Percentiles rank a stretch among this genome's conserved stretches.
These are phyloP conservation scores for Erebia palarica DNA, from an alignment of 2,888 invertebrate species.

Conservation along the genomic window DNA sequence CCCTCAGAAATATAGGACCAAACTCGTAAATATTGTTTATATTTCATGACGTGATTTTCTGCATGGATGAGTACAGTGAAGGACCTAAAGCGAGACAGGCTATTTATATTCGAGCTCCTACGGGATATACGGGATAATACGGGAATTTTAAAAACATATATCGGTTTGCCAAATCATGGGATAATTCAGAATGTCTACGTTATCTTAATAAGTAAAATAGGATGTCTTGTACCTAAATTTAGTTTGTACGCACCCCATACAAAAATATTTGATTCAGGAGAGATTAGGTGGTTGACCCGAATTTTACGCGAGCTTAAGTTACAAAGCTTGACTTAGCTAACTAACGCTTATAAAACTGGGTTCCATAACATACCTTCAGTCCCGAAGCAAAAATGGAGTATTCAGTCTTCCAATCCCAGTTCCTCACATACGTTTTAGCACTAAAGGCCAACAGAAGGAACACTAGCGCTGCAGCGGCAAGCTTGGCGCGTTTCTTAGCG, in stretches of 20 bases:
- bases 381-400: constrained; percentile 97
- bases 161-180: neutral
- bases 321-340: too few species aligned
- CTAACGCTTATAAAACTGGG: neutral
- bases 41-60: too few species aligned
- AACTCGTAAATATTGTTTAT: too few species aligned
- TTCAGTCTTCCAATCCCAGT: constrained; percentile 96
- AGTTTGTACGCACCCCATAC: too few species aligned
- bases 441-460: constrained; percentile 90
- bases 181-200: neutral
- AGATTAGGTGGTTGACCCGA: neutral
- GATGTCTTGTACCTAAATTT: too few species aligned
- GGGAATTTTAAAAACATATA: too few species aligned
- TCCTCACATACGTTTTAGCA: constrained; percentile 92
- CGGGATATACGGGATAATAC: too few species aligned
- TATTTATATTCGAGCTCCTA: too few species aligned
- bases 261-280: neutral
- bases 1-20: too few species aligned
- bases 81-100: too few species aligned
- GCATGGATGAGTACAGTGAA: too few species aligned
- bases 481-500: constrained; percentile 84
- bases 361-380: constrained; percentile 75
- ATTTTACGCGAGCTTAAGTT: neutral
- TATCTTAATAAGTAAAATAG: too few species aligned
- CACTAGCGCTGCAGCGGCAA: constrained; percentile 86